phyloP scores from a whole-genome alignment of 2,113 vertebrate species.

The Mesocricetus auratus region DNA sequence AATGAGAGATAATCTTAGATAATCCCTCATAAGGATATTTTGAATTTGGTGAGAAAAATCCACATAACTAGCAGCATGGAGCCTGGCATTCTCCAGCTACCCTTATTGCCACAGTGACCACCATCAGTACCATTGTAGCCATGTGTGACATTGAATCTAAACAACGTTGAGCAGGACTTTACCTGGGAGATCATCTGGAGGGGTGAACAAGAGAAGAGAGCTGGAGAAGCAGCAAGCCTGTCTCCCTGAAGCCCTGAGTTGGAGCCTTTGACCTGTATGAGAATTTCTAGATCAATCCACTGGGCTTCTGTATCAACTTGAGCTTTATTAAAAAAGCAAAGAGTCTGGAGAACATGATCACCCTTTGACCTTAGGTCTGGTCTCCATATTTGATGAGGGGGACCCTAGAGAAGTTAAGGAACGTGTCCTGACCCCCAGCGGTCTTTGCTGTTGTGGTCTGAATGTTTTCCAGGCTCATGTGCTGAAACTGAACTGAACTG shows the following conservation, averaged over 20 bases:
- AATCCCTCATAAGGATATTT: not conserved
- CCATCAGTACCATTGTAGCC: not conserved
- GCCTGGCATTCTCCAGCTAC: not conserved
- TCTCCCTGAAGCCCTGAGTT: not conserved
- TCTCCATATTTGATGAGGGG: not conserved
- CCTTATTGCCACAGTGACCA: not conserved
- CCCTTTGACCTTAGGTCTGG: not conserved
- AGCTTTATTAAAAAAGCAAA: not conserved
- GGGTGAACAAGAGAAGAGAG: not conserved
- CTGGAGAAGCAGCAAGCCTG: not conserved
- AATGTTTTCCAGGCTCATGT: not conserved
- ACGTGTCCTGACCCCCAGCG: not conserved
- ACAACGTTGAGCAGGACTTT: not conserved
- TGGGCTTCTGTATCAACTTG: not conserved
- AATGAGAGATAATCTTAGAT: not conserved
- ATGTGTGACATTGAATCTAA: not conserved
- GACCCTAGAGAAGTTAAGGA: not conserved
- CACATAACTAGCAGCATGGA: not conserved
- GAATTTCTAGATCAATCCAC: not conserved
- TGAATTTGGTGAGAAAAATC: slow-evolving; percentile 39
- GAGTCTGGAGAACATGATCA: not conserved
- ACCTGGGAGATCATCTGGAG: not conserved
- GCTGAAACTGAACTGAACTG: not conserved
- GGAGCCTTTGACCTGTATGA: not conserved
- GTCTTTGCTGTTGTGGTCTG: not conserved